Evolutionary conservation across 2,113 vertebrate species (phyloP).

Genomic region (Mola mola): DNA sequence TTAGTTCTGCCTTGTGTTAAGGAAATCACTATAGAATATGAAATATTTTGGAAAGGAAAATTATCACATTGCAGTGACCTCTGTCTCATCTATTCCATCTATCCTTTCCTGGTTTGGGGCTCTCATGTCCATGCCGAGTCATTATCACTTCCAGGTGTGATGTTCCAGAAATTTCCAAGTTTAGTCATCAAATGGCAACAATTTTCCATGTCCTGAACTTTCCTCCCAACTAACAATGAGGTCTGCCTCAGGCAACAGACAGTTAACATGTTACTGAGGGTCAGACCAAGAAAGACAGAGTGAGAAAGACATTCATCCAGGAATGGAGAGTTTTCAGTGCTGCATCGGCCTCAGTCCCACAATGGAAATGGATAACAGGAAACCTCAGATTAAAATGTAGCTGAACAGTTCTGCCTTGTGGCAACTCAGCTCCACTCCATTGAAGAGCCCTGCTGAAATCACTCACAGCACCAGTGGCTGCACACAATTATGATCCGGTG

Average conservation of each 20-base stretch:
- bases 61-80: too few species aligned
- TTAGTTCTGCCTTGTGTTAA: too few species aligned
- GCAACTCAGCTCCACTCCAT: slow-evolving; percentile 40
- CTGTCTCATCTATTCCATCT: neutral
- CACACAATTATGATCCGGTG: slow-evolving; percentile 49
- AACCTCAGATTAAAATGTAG: slow-evolving; percentile 42
- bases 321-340: slow-evolving; percentile 60
- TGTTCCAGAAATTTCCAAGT: neutral
- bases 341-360: slow-evolving; percentile 49
- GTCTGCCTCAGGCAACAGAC: slow-evolving; percentile 37
- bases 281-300: slow-evolving; percentile 17
- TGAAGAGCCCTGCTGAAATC: slow-evolving; percentile 37
- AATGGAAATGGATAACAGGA: slow-evolving; percentile 62
- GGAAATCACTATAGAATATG: too few species aligned
- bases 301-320: slow-evolving; percentile 24
- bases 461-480: slow-evolving; percentile 38
- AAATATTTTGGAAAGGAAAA: too few species aligned
- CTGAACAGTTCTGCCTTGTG: slow-evolving; percentile 45
- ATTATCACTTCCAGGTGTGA: slow-evolving; percentile 9
- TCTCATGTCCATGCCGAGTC: neutral
- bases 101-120: neutral
- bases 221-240: neutral
- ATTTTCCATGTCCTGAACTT: slow-evolving; percentile 2
- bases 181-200: neutral
- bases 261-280: slow-evolving; percentile 42